These are phyloP conservation scores for Chrysomallon squamiferum DNA, from an alignment of 1,140 invertebrate genomes.

Conservation along the genomic window DNA sequence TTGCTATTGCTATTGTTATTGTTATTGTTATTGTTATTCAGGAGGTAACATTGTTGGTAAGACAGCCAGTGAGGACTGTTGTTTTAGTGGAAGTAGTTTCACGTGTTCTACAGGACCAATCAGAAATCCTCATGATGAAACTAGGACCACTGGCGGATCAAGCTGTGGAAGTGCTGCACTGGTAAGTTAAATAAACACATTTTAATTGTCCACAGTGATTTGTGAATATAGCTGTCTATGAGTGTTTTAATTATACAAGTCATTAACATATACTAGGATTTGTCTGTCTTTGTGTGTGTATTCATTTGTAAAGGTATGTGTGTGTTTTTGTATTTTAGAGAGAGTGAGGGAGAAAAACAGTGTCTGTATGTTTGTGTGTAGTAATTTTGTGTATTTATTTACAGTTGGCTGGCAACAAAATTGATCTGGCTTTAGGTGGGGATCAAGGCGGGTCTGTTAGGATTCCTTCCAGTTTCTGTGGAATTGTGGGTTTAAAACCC, in stretches of 20 bases:
- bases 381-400: neutral
- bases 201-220: too few species aligned
- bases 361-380: too few species aligned
- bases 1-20: too few species aligned
- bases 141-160: constrained; percentile 11
- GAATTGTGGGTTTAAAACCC: constrained; percentile 60
- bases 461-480: constrained; percentile 53
- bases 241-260: too few species aligned
- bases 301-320: too few species aligned
- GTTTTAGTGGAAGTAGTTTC: constrained; percentile 17
- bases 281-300: too few species aligned
- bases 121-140: constrained; percentile 13
- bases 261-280: too few species aligned
- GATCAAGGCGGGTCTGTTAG: constrained; percentile 57
- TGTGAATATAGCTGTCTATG: too few species aligned
- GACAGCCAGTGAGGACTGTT: constrained; percentile 21
- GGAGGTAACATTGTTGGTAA: constrained; percentile 27
- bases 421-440: constrained; percentile 51
- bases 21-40: neutral
- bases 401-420: constrained; percentile 35
- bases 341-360: too few species aligned
- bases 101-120: constrained; percentile 14
- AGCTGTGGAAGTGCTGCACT: constrained; percentile 29
- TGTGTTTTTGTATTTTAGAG: neutral
- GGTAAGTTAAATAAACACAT: too few species aligned